Base-by-base conservation (phyloP, 2,113 vertebrate species). In the Cebidichthys violaceus region DNA sequence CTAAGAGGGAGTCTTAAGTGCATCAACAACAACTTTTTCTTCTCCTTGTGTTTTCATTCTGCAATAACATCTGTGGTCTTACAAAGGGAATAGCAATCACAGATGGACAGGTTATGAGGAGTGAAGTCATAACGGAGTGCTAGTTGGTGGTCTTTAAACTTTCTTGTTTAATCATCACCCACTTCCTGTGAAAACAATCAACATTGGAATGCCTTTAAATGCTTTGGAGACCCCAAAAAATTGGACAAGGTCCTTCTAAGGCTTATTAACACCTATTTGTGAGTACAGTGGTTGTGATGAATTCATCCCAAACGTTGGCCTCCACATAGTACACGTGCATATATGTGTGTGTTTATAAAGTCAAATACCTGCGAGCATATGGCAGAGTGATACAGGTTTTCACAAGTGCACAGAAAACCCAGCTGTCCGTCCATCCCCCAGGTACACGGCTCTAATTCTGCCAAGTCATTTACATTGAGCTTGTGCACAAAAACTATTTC, bases 391-490 rank as follows among this genome's bases (percentile, higher is more conserved):
- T 90, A 86, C 75, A 66, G 61, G 33, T 83, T 93, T 91, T 92
- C 82, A 83, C 81, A 84, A 91, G 78, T 88, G 87, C 79, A 92
- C 86, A 92, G 24, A 59, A 59, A 92, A 90, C 80, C 84, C 89
- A 94, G 86, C 92, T 92, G 88, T 90, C 81, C 66, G 78, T 86
- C 81, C 87, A 87, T 89, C 85, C 88, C 86, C 77, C 65, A 80
- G 88, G 88, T 89, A 87, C 73, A 70, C 9, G 9, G 59, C 73
- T 83, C 57, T 84, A 81, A 90, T 90, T 86, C 89, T 84, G 88
- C 79, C 89, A 92, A 92, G 84, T 89, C 79, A 93, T 94, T 92
- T 93, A 86, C 90, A 92, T 75, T 54, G 67, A 86, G 78, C 75
- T 82, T 89, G 89, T 87, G 86, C 74, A 57, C 59, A 79, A 84